These are phyloP conservation scores for Drosophila prostipennis DNA, from an alignment of 2,888 invertebrate genomes.

Conservation along the genomic window DNA sequence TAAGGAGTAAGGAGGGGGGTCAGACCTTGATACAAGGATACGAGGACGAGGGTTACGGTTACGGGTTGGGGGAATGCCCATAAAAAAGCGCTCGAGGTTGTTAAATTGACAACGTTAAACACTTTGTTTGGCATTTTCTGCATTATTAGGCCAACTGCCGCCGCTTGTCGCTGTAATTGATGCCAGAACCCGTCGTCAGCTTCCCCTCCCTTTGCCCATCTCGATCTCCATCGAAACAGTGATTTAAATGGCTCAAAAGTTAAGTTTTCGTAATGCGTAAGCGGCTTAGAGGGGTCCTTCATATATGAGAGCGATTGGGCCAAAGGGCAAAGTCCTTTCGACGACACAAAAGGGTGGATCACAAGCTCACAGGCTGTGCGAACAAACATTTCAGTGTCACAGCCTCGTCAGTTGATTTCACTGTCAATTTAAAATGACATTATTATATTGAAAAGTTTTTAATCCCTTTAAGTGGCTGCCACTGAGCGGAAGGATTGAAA, in stretches of 20 bases:
- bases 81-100: constrained; percentile 79
- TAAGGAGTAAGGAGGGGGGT: neutral
- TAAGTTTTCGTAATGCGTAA: constrained; percentile 77
- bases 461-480: constrained; percentile 77
- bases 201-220: neutral
- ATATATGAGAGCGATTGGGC: constrained; percentile 52
- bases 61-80: constrained; percentile 39
- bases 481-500: constrained; percentile 38
- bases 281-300: constrained; percentile 61
- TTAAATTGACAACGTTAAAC: constrained; percentile 81
- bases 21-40: constrained; percentile 4
- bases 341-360: neutral
- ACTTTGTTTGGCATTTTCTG: constrained; percentile 81
- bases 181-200: constrained; percentile 50
- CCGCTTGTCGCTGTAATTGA: constrained; percentile 72
- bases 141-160: constrained; percentile 76
- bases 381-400: constrained; percentile 55
- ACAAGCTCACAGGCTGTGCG: constrained; percentile 6
- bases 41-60: constrained; percentile 3
- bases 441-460: constrained; percentile 74
- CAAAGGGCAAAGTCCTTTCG: constrained; percentile 46
- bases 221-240: constrained; percentile 49
- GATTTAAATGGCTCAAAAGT: constrained; percentile 80
- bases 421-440: constrained; percentile 75
- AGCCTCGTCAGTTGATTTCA: constrained; percentile 66